phyloP scores from a whole-genome alignment of 2,113 vertebrate species.

The Conger conger region DNA sequence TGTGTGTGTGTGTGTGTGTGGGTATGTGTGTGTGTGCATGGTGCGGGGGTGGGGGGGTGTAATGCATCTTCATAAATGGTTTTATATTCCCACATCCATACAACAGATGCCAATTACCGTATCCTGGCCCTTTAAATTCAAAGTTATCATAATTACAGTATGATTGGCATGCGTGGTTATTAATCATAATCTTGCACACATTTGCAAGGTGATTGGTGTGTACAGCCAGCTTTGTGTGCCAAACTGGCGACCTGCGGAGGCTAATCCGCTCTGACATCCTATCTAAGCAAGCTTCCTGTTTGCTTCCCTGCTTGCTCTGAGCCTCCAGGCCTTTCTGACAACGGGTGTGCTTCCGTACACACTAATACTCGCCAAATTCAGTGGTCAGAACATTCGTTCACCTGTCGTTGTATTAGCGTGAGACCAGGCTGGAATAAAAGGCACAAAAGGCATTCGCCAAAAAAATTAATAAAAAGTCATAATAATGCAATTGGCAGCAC shows the following conservation, averaged over 20 bases:
- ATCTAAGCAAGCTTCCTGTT: slow-evolving; percentile 70
- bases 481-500: no score
- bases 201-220: slow-evolving; percentile 92
- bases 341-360: no score
- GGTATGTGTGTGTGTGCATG: no score
- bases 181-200: slow-evolving; percentile 97
- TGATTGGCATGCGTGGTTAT: slow-evolving; percentile 91
- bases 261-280: slow-evolving; percentile 96
- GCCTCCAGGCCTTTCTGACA: no score
- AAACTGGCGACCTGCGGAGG: slow-evolving; percentile 90
- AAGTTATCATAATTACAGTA: slow-evolving; percentile 92
- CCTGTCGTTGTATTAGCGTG: no score
- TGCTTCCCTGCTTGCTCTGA: slow-evolving; percentile 26
- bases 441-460: no score
- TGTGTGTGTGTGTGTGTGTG: no score
- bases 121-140: slow-evolving; percentile 77
- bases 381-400: no score
- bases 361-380: no score
- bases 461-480: no score
- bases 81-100: slow-evolving; percentile 75
- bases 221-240: slow-evolving; percentile 91
- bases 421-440: no score
- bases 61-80: slow-evolving; percentile 75
- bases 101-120: slow-evolving; percentile 83
- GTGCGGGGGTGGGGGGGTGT: slow-evolving; percentile 42